These are phyloP conservation scores for Microcebus ravelobensis DNA, from an alignment of 2,113 vertebrate genomes.

Conservation along the genomic window DNA sequence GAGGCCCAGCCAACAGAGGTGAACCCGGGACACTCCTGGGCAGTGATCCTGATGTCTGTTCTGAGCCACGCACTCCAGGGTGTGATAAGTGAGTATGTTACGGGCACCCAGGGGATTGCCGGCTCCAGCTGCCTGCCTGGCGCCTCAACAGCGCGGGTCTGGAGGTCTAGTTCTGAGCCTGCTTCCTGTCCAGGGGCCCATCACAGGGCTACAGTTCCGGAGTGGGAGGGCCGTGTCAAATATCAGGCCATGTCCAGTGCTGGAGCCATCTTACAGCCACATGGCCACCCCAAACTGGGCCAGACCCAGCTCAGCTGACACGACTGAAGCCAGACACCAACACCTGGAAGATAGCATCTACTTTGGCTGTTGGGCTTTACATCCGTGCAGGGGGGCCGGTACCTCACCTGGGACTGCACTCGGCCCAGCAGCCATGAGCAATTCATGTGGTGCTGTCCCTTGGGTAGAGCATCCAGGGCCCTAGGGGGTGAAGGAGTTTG, in stretches of 20 bases:
- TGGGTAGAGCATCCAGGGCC: background rate
- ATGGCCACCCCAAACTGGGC: background rate
- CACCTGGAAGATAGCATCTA: background rate
- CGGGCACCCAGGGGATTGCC: background rate
- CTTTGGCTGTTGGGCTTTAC: background rate
- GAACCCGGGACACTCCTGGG: background rate
- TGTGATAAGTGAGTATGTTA: conserved; percentile 71
- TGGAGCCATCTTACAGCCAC: background rate
- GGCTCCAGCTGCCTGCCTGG: background rate
- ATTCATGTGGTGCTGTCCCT: background rate
- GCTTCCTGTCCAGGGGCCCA: background rate
- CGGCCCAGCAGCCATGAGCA: background rate
- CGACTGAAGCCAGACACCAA: background rate
- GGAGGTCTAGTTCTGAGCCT: background rate
- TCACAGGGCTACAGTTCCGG: background rate
- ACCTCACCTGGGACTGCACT: background rate
- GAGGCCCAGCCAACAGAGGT: conserved; percentile 34
- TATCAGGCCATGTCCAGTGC: background rate
- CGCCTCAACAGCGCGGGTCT: background rate
- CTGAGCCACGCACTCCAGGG: background rate
- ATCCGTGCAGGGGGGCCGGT: background rate
- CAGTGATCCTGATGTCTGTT: conserved; percentile 73
- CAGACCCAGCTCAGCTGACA: background rate
- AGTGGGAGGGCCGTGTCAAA: background rate
- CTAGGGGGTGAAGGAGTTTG: background rate